Evolutionary conservation across 2,113 vertebrate species (phyloP), one percentile per base, ranked within the genome.

Genomic region (Aegithalos caudatus): DNA sequence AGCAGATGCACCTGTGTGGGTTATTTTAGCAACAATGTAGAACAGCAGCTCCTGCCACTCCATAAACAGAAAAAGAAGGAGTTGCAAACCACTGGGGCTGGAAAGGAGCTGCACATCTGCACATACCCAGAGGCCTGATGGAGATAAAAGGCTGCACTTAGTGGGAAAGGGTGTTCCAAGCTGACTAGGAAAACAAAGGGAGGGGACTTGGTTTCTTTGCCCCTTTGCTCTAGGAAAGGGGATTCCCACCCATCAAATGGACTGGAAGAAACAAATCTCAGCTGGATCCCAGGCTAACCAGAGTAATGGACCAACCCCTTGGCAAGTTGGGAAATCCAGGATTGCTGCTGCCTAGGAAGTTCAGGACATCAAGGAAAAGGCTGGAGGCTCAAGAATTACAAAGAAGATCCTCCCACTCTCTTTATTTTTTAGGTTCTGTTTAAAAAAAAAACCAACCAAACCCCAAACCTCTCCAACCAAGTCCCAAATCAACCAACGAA

Each of bases 51-150:
- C 14, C 66, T 79, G 48, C 44, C 51, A 51, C 25, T 44, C 57
- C 53, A 21, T 11, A 71, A 96, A 91, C 79, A 93, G 27, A 31
- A 91, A 37, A 47, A n/a, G 24, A 67, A 62, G 28, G 58, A 78
- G 38, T 3, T 88, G 53, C 31, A 95, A 88, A 94, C 71, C 47
- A 28, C 45, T 10, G 0, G 3, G 42, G 71, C 62, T 86, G 58
- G 74, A 65, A 80, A 69, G 67, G 67, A 94, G 79, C 54, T 65
- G 79, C 81, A 94, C 88, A 90, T 93, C 96, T 97, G 94, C 92
- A 77, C 24, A 8, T 25, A 80, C 71, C 58, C 11, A n/a, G 14
- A 61, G 88, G 88, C 58, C 79, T 38, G 47, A 33, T 38, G 40
- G 64, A 86, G 90, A 95, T 83, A 62, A 97, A 94, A 96, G 76